These are phyloP conservation scores for Lichenostomus cassidix DNA, from an alignment of 2,113 vertebrate species.

Conservation along the genomic window DNA sequence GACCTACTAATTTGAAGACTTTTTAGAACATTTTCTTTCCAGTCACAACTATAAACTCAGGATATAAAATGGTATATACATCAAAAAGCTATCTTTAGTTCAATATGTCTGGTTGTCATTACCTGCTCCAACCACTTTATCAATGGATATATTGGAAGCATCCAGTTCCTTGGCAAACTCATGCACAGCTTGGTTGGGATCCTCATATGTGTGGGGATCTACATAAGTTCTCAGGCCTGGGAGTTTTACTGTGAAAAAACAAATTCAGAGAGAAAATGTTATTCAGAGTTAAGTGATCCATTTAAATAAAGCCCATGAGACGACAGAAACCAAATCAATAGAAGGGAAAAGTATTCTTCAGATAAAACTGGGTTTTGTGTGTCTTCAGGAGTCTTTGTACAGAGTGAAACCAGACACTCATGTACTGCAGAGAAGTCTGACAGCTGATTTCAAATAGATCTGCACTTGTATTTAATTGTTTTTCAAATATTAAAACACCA, in stretches of 20 bases:
- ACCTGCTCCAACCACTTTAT: conserved; percentile 98
- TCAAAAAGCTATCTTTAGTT: background rate
- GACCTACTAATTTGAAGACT: background rate
- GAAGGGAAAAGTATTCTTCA: background rate
- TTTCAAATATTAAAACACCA: background rate
- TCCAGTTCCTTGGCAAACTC: conserved; percentile 97
- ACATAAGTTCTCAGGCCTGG: conserved; percentile 93
- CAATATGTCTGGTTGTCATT: background rate
- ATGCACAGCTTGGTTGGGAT: conserved; percentile 94
- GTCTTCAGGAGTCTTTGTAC: background rate
- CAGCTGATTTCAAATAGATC: background rate
- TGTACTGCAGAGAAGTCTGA: background rate
- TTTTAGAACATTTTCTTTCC: background rate
- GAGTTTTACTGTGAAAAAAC: conserved; percentile 85
- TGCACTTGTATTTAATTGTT: background rate
- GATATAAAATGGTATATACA: background rate
- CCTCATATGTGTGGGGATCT: conserved; percentile 96
- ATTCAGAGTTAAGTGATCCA: background rate
- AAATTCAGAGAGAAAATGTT: conserved; percentile 14
- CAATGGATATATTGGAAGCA: conserved; percentile 91
- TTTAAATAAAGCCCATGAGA: background rate
- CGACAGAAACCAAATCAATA: background rate
- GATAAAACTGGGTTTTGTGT: background rate
- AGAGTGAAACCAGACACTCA: background rate
- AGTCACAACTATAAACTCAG: background rate